Conservation (phyloP, 92 coral and sea anemone species). For the Umimayanthus kanabou region DNA sequence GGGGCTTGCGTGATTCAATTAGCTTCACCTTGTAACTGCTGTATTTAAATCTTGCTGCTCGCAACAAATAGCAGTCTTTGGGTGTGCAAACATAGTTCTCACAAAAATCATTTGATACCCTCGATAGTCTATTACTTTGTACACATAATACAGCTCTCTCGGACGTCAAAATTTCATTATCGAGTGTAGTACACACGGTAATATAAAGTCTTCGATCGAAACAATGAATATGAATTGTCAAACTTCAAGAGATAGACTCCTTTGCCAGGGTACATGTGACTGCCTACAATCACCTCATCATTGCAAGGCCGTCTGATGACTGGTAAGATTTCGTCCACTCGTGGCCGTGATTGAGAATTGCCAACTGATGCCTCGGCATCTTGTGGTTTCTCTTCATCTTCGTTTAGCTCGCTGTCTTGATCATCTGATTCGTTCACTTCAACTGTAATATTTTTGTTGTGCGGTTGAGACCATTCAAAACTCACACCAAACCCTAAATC, state of each 20-base stretch:
- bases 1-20: not conserved
- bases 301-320: constrained; percentile 95
- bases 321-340: constrained; percentile 95
- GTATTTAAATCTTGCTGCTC: not conserved
- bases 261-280: constrained; percentile 97
- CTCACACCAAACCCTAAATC: constrained; percentile 97
- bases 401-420: constrained; percentile 41
- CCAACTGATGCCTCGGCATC: constrained; percentile 58
- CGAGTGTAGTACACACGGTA: constrained; percentile 97
- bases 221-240: constrained; percentile 96
- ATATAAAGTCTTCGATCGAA: constrained; percentile 95
- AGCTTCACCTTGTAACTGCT: not conserved
- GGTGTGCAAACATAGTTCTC: not conserved
- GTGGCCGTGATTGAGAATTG: constrained; percentile 54
- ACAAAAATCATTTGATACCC: not conserved
- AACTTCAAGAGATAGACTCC: constrained; percentile 96
- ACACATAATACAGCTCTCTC: not conserved
- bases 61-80: not conserved
- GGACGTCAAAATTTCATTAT: constrained; percentile 34
- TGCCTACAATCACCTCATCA: constrained; percentile 98
- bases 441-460: constrained; percentile 84
- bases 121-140: not conserved
- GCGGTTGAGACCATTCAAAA: constrained; percentile 96
- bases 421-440: constrained; percentile 94
- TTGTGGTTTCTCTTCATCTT: constrained; percentile 72